A percentile compares a stretch with the other conserved stretches of the same genome.
Conservation (phyloP, 2,113 vertebrate genomes). For the Leuciscus idus region DNA sequence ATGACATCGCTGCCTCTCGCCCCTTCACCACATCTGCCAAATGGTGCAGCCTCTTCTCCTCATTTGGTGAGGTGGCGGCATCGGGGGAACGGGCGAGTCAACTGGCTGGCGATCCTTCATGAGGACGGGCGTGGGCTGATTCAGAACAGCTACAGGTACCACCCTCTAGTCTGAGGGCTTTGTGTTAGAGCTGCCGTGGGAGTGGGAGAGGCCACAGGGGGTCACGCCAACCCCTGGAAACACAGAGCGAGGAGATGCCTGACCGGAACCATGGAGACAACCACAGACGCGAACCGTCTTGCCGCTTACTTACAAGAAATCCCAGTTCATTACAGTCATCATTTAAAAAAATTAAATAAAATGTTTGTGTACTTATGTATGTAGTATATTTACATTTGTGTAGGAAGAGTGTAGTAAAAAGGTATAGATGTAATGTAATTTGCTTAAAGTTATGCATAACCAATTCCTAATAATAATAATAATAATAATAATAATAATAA, state of each 20-base stretch:
- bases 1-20: slow-evolving; percentile 44
- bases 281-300: slow-evolving; percentile 14
- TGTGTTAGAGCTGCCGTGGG: slow-evolving; percentile 74
- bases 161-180: slow-evolving; percentile 67
- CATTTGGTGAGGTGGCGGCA: slow-evolving; percentile 45
- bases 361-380: too few relatives aligned
- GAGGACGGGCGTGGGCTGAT: slow-evolving; percentile 76
- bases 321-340: not conserved
- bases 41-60: slow-evolving; percentile 23
- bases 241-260: slow-evolving; percentile 48
- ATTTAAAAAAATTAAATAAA: not conserved
- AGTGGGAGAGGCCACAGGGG: slow-evolving; percentile 75
- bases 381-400: too few relatives aligned
- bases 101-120: slow-evolving; percentile 74
- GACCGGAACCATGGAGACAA: slow-evolving; percentile 52
- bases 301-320: not conserved
- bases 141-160: slow-evolving; percentile 71
- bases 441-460: not conserved
- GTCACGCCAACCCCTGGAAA: slow-evolving; percentile 69
- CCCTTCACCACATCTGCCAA: slow-evolving; percentile 55
- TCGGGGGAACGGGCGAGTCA: slow-evolving; percentile 39
- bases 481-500: not conserved
- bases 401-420: too few relatives aligned
- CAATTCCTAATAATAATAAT: not conserved
- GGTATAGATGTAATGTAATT: too few relatives aligned